Evolutionary conservation across 2,113 vertebrate species (phyloP).

Genomic region (Scortum barcoo): DNA sequence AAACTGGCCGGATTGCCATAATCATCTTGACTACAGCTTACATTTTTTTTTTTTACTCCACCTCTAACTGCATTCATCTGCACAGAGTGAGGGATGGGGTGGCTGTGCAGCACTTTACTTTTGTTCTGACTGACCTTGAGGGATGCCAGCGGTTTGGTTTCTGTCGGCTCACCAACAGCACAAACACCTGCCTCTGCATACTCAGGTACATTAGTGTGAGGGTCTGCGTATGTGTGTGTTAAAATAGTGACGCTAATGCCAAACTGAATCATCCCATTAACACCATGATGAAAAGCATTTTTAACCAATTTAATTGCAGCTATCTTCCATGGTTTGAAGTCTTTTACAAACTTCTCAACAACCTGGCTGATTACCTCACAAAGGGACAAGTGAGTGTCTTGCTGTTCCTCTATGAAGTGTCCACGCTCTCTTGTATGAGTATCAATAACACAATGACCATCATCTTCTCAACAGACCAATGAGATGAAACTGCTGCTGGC

Average conservation of each 20-base stretch:
- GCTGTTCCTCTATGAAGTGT: background rate
- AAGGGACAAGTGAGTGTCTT: constrained; percentile 87
- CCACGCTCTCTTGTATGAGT: background rate
- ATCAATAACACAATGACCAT: background rate
- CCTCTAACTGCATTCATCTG: background rate
- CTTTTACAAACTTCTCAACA: constrained; percentile 94
- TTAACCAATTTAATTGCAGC: constrained; percentile 71
- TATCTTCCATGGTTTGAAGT: constrained; percentile 94
- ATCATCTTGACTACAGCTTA: background rate
- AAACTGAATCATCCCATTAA: background rate
- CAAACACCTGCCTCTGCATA: constrained; percentile 89
- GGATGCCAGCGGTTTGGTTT: constrained; percentile 92
- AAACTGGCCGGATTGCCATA: background rate
- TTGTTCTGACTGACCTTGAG: constrained; percentile 90
- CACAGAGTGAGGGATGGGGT: constrained; percentile 82
- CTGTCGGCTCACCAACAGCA: constrained; percentile 88
- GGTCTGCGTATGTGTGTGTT: background rate
- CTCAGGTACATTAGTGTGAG: constrained; percentile 85
- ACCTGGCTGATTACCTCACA: constrained; percentile 87
- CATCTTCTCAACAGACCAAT: constrained; percentile 76
- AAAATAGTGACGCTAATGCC: background rate
- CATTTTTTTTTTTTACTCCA: background rate
- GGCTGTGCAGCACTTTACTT: constrained; percentile 92
- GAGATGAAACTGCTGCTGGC: constrained; percentile 85
- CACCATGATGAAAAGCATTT: background rate